Base-by-base conservation (phyloP, 2,797 vertebrate genomes). In the Parambassis ranga region DNA sequence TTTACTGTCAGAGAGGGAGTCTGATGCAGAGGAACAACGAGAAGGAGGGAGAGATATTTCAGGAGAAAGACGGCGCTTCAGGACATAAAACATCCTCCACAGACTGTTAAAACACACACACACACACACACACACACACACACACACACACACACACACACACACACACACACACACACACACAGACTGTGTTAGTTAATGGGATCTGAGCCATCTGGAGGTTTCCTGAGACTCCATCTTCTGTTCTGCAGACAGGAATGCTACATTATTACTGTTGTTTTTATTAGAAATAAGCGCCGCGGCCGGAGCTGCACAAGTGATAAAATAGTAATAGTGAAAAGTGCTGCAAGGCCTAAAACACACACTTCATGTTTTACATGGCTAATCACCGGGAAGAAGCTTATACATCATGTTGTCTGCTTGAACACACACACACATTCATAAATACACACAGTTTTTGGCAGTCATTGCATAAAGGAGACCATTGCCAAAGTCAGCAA, bases 201-300 rank as follows among this genome's bases (percentile, higher is more conserved):
- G 77, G 70, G 65, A 68, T 43, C 53, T 15, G 20, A 77, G 71
- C 67, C 77, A 78, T 82, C 70, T 83, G 79, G 58, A 74, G 47
- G 18, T 24, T 71, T 56, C 42, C n/a, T 18, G 3, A 50, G 42
- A 43, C 18, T 33, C 27, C 31, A 51, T 49, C 62, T 27, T 38
- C n/a, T n/a, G 4, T 39, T 23, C 41, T 30, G 10, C 15, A 13
- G 11, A 58, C 44, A 32, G 46, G 53, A 42, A 31, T 26, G 28
- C 7, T 2, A 24, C 47, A 27, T 71, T 43, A 66, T 55, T 24
- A 18, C 48, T 39, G 5, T 49, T 65, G 7, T 51, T 55, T 65
- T 71, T 30, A 63, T 53, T 56, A 42, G 16, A 11, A 52, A 5
- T 7, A 53, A 30, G 30, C 28, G 11, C 19, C 4, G 27, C 0